A percentile compares a stretch with the other conserved stretches of the same genome.
These are phyloP conservation scores for Macrocentrus cingulum DNA, from an alignment of 1,140 invertebrate genomes.

Conservation along the genomic window DNA sequence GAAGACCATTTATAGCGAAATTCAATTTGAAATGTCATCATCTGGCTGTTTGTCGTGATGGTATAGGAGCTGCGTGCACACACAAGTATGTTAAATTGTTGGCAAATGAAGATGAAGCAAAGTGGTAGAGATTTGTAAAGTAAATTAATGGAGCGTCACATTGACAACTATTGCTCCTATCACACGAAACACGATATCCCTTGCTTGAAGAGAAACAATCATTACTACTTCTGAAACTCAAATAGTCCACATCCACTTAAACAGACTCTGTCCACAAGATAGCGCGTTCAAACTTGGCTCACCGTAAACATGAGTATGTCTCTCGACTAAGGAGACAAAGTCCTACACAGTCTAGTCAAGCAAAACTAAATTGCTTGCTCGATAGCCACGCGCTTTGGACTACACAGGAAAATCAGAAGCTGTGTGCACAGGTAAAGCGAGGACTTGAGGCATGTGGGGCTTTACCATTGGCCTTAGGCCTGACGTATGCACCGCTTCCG, in stretches of 20 bases:
- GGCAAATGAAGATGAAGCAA: too few relatives aligned
- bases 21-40: too few relatives aligned
- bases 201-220: slow-evolving; percentile 29
- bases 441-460: too few relatives aligned
- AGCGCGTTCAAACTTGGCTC: slow-evolving; percentile 17
- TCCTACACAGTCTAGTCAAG: background rate
- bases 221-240: slow-evolving; percentile 36
- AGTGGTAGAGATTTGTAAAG: too few relatives aligned
- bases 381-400: background rate
- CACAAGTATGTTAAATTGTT: too few relatives aligned
- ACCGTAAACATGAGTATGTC: slow-evolving; percentile 23
- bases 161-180: background rate
- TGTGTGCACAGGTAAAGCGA: too few relatives aligned
- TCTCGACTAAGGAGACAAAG: slow-evolving; percentile 9
- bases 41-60: too few relatives aligned
- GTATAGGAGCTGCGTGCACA: too few relatives aligned
- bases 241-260: slow-evolving; percentile 14
- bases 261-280: background rate
- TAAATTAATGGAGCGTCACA: slow-evolving; percentile 6
- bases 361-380: slow-evolving; percentile 4
- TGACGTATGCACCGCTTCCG: too few relatives aligned
- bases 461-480: too few relatives aligned
- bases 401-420: too few relatives aligned
- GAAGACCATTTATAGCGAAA: too few relatives aligned
- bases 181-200: background rate